Evolutionary conservation across 2,113 vertebrate genomes (phyloP).

Genomic region (Apodemus speciosus): DNA sequence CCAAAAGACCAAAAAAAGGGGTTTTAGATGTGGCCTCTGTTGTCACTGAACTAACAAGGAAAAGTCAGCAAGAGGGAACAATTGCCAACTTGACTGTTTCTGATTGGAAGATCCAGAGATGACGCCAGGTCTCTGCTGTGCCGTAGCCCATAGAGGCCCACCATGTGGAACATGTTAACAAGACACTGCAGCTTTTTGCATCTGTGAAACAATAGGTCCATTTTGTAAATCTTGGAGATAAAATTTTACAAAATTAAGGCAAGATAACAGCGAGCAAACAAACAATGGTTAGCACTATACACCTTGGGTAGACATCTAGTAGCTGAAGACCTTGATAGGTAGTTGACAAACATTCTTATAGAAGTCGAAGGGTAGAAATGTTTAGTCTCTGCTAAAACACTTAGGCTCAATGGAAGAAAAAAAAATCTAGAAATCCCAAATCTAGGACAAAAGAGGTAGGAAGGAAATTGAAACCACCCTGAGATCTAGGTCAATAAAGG

Average conservation of each 20-base stretch:
- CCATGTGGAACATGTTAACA: conserved; percentile 90
- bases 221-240: conserved; percentile 89
- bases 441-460: not conserved
- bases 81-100: conserved; percentile 31
- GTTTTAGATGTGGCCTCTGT: not conserved
- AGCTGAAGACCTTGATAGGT: conserved; percentile 69
- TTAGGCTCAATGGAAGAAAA: not conserved
- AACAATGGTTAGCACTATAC: conserved; percentile 72
- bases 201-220: conserved; percentile 90
- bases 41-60: conserved; percentile 31
- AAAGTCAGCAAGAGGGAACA: not conserved
- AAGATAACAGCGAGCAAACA: conserved; percentile 88
- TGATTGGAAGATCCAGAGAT: conserved; percentile 17
- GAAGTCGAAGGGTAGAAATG: conserved; percentile 59
- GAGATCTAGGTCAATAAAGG: not conserved
- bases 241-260: conserved; percentile 86
- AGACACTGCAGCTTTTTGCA: conserved; percentile 86
- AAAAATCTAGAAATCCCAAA: not conserved
- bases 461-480: not conserved
- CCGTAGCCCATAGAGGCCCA: not conserved
- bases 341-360: conserved; percentile 70
- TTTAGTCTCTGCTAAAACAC: not conserved
- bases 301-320: conserved; percentile 76
- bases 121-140: not conserved
- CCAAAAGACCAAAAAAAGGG: conserved; percentile 25